A percentile compares a stretch with the other conserved stretches of the same genome.
phyloP scores from a whole-genome alignment of 2,113 vertebrate genomes.

The Laticauda colubrina region DNA sequence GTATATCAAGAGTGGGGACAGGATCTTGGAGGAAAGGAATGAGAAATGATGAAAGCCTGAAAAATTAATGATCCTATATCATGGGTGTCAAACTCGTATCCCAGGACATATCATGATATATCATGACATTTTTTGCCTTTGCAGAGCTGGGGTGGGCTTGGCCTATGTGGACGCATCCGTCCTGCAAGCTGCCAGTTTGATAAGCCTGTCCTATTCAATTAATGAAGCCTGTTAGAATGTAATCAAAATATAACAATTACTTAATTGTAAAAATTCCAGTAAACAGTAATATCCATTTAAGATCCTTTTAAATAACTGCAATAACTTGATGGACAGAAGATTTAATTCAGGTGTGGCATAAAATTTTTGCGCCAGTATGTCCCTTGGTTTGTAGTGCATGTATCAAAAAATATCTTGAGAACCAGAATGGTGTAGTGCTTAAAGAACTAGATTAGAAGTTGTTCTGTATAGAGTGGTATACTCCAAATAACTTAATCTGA shows the following conservation, averaged over 20 bases:
- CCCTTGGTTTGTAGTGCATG: not conserved
- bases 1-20: not conserved
- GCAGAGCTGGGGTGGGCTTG: too few species aligned
- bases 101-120: too few species aligned
- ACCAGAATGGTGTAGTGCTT: not conserved
- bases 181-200: too few species aligned
- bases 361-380: not conserved
- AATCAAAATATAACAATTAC: not conserved
- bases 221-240: not conserved
- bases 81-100: too few species aligned
- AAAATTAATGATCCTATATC: not conserved
- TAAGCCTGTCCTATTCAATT: not conserved
- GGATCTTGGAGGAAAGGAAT: not conserved
- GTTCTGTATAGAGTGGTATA: too few species aligned
- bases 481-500: too few species aligned
- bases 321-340: not conserved
- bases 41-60: not conserved
- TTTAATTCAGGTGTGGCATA: not conserved
- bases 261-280: not conserved
- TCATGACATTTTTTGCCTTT: too few species aligned
- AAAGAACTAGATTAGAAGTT: not conserved
- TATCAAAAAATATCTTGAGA: not conserved
- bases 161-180: too few species aligned
- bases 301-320: not conserved
- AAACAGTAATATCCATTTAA: not conserved